Evolutionary conservation across 1,140 invertebrate genomes (phyloP).

Genomic region (Hypothenemus hampei): DNA sequence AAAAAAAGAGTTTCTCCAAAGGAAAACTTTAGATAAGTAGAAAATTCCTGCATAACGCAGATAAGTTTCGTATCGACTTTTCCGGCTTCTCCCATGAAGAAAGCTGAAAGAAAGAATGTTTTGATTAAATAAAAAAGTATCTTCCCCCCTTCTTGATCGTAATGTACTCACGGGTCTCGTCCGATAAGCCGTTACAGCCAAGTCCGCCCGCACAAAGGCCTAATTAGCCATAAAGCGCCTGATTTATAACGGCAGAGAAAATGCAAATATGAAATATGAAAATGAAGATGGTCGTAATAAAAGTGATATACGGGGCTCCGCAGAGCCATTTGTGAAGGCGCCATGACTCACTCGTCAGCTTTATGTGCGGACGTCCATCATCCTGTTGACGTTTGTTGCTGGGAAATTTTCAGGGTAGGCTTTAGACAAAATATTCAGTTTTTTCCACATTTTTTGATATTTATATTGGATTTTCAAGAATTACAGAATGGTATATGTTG

Average conservation of each 20-base stretch:
- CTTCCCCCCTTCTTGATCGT: slow-evolving; percentile 16
- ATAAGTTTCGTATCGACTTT: too few species aligned
- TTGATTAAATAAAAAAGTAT: neutral
- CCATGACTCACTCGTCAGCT: slow-evolving; percentile 57
- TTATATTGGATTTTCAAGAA: too few species aligned
- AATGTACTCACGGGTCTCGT: slow-evolving; percentile 31
- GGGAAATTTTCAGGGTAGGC: slow-evolving; percentile 30
- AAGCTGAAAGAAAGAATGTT: neutral
- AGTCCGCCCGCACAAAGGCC: slow-evolving; percentile 53
- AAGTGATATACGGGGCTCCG: slow-evolving; percentile 71
- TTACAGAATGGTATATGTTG: too few species aligned
- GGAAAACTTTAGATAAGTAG: too few species aligned
- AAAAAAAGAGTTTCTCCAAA: too few species aligned
- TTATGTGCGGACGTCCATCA: slow-evolving; percentile 63
- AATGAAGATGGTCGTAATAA: slow-evolving; percentile 75
- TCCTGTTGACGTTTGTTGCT: slow-evolving; percentile 52
- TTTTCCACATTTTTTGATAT: too few species aligned
- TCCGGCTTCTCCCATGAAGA: neutral
- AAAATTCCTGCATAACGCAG: too few species aligned
- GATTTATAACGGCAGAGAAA: slow-evolving; percentile 59
- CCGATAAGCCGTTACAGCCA: slow-evolving; percentile 46
- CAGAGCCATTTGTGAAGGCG: slow-evolving; percentile 68
- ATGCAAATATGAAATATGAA: slow-evolving; percentile 78
- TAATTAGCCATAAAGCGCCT: slow-evolving; percentile 65
- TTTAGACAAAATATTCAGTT: too few species aligned